Evolutionary conservation across 2,113 vertebrate genomes (phyloP), one percentile per base, ranked within the genome.

Genomic region (Circaetus gallicus): DNA sequence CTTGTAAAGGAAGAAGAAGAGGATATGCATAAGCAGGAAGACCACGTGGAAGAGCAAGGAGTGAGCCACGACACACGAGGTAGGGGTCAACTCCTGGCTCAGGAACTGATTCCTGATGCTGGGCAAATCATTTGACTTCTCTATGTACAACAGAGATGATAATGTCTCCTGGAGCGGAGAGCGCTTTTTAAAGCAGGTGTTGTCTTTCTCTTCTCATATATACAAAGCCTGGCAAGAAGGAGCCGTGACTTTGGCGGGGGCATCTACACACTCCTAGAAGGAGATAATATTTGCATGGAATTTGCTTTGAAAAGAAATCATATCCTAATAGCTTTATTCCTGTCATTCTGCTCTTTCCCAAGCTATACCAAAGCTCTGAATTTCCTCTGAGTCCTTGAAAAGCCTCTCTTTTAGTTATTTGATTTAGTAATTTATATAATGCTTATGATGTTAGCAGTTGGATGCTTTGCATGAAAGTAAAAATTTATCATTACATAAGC

Each of bases 401-500:
- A 95, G 62, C 43, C n/a, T 83, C 80, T 91, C 65, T 77, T 89
- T 94, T 78, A 45, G 45, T 80, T 85, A 86, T 87, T 95, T 95
- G 79, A 90, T 66, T 81, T 69, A 52, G 52, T 65, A 55, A 62
- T 96, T 93, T 92, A 89, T 76, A 77, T 90, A 90, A 93, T 91
- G 53, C 81, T 83, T 91, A 86, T 86, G 59, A 80, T 95, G 81
- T 94, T 86, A 83, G 78, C 78, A 93, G 80, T 43, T 88, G 65
- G 61, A 77, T 63, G 58, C 58, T 92, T 91, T 82, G 82, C 42
- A 86, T 5, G 2, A 55, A 93, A 83, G 78, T 65, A 89, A 93
- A 89, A 94, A 82, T 55, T 81, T 87, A 73, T 61, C 34, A 59
- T 95, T 96, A 58, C 40, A 78, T 95, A 97, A 97, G 61, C 94